phyloP scores from a whole-genome alignment of 2,797 vertebrate species.

The Galagoides demidoff region DNA sequence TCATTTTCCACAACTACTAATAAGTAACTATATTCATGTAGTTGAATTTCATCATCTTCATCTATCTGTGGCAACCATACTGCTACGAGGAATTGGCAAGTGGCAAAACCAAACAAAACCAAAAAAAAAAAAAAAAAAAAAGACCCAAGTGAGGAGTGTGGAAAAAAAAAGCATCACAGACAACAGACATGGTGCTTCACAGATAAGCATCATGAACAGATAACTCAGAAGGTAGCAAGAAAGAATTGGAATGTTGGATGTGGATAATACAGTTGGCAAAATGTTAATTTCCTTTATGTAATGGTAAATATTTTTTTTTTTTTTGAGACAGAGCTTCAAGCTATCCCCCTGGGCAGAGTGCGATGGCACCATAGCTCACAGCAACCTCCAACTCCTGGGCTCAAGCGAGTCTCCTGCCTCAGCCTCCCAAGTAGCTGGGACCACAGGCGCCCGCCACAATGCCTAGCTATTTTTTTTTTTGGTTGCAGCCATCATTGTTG shows the following conservation, averaged over 20 bases:
- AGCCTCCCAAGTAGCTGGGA: too few relatives aligned
- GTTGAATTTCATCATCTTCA: conserved; percentile 28
- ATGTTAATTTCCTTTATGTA: background rate
- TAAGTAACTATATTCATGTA: background rate
- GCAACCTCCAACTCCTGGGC: too few relatives aligned
- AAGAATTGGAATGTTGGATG: background rate
- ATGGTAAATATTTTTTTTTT: background rate
- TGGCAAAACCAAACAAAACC: background rate
- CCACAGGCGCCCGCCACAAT: too few relatives aligned
- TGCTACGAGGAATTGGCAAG: background rate
- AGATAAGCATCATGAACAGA: background rate
- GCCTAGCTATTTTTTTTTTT: too few relatives aligned
- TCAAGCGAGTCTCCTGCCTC: too few relatives aligned
- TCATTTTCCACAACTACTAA: background rate
- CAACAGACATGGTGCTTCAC: background rate
- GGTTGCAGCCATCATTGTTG: too few relatives aligned
- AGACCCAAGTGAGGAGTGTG: background rate
- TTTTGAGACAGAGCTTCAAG: too few relatives aligned
- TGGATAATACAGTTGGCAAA: background rate
- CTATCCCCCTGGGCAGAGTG: too few relatives aligned
- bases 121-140: too few relatives aligned
- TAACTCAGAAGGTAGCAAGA: background rate
- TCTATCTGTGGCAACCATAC: background rate
- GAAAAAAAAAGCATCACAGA: background rate
- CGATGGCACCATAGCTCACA: too few relatives aligned